phyloP scores from a whole-genome alignment of 2,113 vertebrate genomes.

The Ctenomys sociabilis region DNA sequence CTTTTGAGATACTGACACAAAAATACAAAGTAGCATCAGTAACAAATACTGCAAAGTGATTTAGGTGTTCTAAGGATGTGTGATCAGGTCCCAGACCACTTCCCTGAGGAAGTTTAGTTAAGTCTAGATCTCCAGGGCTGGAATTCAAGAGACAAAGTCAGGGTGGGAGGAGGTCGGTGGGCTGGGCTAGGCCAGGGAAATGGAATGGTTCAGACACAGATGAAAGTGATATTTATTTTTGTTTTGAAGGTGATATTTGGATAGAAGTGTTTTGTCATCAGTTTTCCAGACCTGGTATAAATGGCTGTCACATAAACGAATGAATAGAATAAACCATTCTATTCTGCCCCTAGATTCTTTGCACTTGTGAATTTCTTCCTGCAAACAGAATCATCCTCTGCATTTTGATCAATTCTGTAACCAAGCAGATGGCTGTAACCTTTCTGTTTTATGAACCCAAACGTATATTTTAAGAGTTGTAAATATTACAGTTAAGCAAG shows the following conservation, averaged over 20 bases:
- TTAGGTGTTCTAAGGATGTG: not conserved
- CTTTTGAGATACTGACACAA: conserved; percentile 14
- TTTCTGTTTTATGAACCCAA: conserved; percentile 71
- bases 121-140: not conserved
- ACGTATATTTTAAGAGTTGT: conserved; percentile 70
- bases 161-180: not conserved
- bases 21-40: conserved; percentile 5
- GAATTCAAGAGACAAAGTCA: not conserved
- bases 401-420: conserved; percentile 57
- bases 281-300: not conserved
- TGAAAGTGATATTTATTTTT: not conserved
- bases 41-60: not conserved
- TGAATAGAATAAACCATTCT: conserved; percentile 3
- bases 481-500: conserved; percentile 72
- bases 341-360: conserved; percentile 25
- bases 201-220: not conserved
- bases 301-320: not conserved
- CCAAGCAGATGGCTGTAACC: conserved; percentile 66
- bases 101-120: not conserved
- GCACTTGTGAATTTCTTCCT: conserved; percentile 26
- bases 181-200: not conserved
- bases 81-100: not conserved
- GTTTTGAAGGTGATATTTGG: not conserved
- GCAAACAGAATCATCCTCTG: not conserved
- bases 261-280: conserved; percentile 14